phyloP scores from a whole-genome alignment of 2,888 invertebrate species.

The Aleiodes alternator region DNA sequence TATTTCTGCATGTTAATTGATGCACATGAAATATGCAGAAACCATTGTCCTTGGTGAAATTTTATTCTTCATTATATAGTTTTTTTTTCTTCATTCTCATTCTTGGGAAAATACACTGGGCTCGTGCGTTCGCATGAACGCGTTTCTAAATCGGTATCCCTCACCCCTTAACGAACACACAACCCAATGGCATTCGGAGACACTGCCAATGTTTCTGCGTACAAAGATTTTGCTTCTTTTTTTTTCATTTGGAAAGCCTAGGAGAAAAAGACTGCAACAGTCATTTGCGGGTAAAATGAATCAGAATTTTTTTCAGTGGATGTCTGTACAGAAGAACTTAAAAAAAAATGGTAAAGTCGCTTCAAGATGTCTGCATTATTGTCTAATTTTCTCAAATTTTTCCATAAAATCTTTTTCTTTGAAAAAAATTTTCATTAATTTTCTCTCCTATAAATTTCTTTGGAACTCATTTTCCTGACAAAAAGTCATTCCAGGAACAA shows the following conservation, averaged over 20 bases:
- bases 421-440: too few species aligned
- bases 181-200: constrained; percentile 57
- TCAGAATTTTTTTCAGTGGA: too few species aligned
- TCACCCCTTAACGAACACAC: constrained; percentile 45
- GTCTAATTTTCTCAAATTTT: too few species aligned
- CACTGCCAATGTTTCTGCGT: constrained; percentile 58
- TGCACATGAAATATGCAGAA: neutral
- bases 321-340: too few species aligned
- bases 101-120: constrained; percentile 42
- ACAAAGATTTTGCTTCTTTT: neutral
- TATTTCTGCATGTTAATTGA: neutral
- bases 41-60: constrained; percentile 25
- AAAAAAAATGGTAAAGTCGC: too few species aligned
- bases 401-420: too few species aligned
- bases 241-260: neutral
- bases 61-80: neutral
- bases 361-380: too few species aligned
- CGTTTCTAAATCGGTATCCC: constrained; percentile 63
- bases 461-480: too few species aligned
- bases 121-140: constrained; percentile 33
- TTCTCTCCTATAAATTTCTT: too few species aligned
- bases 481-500: too few species aligned
- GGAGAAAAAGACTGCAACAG: neutral
- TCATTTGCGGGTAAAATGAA: too few species aligned
- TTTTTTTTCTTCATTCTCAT: neutral